Evolutionary conservation across 1,140 invertebrate species (phyloP).

Genomic region (Zaprionus tsacasi): DNA sequence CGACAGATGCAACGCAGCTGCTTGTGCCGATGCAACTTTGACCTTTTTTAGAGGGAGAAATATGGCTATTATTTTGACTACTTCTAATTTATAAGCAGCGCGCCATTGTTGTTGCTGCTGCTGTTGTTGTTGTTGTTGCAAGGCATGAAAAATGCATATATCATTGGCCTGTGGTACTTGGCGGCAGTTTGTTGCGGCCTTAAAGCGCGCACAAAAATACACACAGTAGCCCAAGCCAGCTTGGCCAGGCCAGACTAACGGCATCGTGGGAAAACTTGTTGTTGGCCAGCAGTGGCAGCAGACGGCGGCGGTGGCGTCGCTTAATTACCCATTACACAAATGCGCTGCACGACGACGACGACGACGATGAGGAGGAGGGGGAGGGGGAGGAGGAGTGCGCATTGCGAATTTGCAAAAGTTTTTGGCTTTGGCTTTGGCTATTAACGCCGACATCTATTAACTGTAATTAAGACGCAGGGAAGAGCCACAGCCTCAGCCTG

Average conservation of each 20-base stretch:
- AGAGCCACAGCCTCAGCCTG: neutral
- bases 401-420: slow-evolving; percentile 47
- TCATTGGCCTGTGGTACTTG: slow-evolving; percentile 78
- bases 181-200: slow-evolving; percentile 72
- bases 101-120: slow-evolving; percentile 40
- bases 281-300: slow-evolving; percentile 20
- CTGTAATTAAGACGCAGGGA: slow-evolving; percentile 73
- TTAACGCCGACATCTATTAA: slow-evolving; percentile 57
- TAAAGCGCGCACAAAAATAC: slow-evolving; percentile 46
- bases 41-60: slow-evolving; percentile 75
- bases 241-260: slow-evolving; percentile 25
- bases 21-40: slow-evolving; percentile 62
- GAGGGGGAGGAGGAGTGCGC: neutral
- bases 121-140: slow-evolving; percentile 25
- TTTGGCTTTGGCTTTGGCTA: slow-evolving; percentile 46
- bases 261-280: slow-evolving; percentile 77
- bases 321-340: slow-evolving; percentile 82
- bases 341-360: slow-evolving; percentile 54
- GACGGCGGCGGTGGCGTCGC: slow-evolving; percentile 51
- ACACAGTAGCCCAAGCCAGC: slow-evolving; percentile 64
- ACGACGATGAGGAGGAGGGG: slow-evolving; percentile 25
- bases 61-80: slow-evolving; percentile 80
- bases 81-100: slow-evolving; percentile 79
- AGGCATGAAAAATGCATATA: slow-evolving; percentile 77
- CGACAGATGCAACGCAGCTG: slow-evolving; percentile 54